A percentile compares a stretch with the other conserved stretches of the same genome.
These are phyloP conservation scores for Telmatochromis sp. DNA, from an alignment of 2,113 vertebrate genomes.

Conservation along the genomic window DNA sequence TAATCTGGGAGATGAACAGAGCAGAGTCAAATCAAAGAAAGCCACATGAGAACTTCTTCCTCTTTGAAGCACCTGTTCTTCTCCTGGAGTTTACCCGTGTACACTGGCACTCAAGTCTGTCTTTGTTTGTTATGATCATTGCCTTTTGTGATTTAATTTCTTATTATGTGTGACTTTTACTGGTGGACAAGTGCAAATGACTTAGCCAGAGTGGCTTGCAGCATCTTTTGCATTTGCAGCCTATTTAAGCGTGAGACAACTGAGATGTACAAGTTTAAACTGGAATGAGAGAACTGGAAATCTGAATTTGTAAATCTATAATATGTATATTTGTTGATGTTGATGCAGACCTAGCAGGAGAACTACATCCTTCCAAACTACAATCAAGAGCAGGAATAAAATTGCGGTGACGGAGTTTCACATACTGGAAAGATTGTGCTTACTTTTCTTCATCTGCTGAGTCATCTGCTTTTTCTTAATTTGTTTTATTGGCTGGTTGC, in stretches of 20 bases:
- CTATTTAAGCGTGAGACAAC: neutral
- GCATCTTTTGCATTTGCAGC: neutral
- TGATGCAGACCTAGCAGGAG: neutral
- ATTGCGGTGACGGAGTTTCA: accelerated
- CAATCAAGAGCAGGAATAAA: neutral
- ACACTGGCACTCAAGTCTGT: neutral
- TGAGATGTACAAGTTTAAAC: neutral
- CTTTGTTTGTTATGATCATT: neutral
- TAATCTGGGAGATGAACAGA: slow-evolving; percentile 21
- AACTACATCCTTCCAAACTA: neutral
- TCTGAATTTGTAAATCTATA: neutral
- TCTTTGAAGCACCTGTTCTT: slow-evolving; percentile 28
- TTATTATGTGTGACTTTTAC: neutral
- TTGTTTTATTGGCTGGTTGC: neutral
- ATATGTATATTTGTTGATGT: neutral
- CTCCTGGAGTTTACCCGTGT: neutral
- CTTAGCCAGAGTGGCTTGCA: neutral
- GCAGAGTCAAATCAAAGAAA: slow-evolving; percentile 25
- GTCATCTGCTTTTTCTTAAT: neutral
- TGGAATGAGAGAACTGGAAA: neutral
- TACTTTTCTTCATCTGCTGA: neutral
- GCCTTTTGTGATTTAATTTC: neutral
- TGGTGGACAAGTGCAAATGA: neutral
- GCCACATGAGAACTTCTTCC: slow-evolving; percentile 21
- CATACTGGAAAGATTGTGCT: neutral